Base-by-base conservation (phyloP, 2,113 vertebrate species). In the Amphiprion percula region DNA sequence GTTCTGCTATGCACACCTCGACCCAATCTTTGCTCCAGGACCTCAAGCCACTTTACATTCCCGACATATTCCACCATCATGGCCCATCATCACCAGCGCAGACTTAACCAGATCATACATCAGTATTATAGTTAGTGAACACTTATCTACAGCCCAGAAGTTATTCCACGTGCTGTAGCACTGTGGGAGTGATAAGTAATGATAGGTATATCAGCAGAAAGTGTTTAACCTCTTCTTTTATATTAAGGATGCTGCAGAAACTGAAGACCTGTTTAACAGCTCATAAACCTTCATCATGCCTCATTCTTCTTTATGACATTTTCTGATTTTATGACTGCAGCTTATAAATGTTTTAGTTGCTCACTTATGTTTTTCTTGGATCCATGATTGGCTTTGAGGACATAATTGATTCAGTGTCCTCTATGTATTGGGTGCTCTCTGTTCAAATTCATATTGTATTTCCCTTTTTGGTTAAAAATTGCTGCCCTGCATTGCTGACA, bases 1-100 rank as follows among this genome's bases (percentile, higher is more conserved):
- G 26, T 50, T 77, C 16, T 54, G 4, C 55, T 54, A 28, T 77
- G 55, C 33, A 30, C 63, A 59, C 58, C 44, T 71, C 33, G 41
- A 23, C 47, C n/a, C 69, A 65, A 64, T 58, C 65, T 71, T 83
- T n/a, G 19, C 46, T 26, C 44, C 53, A 41, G 62, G 64, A 56
- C 17, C 77, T 65, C 7, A 68, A 68, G 73, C 78, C 87, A 87
- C 90, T 92, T 90, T 21, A 83, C 86, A 91, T 94, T 92, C 88
- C 66, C 19, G 1, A 74, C 86, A 91, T 91, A 82, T 68, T 85
- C 74, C 69, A 52, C 53, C 55, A 55, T 79, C 63, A 67, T 6
- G 21, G 23, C 63, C 79, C 69, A 66, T 79, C 74, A 58, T 77
- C 77, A 64, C 69, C 76, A 70, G 56, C 69, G 68, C 41, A 50